Base-by-base conservation (phyloP, 2,888 invertebrate genomes). In the Nemapogon koenigi region DNA sequence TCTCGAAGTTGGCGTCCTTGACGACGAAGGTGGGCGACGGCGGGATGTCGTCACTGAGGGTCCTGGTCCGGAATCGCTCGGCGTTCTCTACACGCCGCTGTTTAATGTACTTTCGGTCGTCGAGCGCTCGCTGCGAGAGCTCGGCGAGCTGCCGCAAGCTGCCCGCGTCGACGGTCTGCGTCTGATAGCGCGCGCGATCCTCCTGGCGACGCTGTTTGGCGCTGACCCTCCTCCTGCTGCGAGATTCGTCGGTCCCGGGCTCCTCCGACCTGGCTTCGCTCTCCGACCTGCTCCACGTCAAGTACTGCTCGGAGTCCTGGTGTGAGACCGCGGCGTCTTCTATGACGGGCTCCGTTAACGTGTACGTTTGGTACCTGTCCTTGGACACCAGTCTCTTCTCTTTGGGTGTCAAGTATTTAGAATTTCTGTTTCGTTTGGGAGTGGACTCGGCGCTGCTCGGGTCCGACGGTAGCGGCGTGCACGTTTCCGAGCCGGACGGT, bases 361-460 rank as follows among this genome's bases (percentile, higher is more conserved):
- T 91, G 55, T 92, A 93, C 0, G 92, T 93, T 57, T 87, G 89
- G 57, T 87, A 91, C 42, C 93, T 83, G 50, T 93, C 91, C 55
- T 90, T 89, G 2, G 87, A 84, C 25, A 87, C 62, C 47, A 84
- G 85, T 27, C 92, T 73, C 52, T 87, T 87, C 55, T 91, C 90
- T 60, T 90, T 91, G 0, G 91, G 90, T 0, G 90, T 91, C 41
- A 90, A 54, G 36, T 70, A 76, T 29, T 69, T 62, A 1, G 66
- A 55, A 48, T 70, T 70, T 38, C 71, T 62, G 17, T 78, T 79
- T 50, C 83, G 86, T 47, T 86, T 88, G 0, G 90, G 90, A 0
- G 90, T 89, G 0, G 89, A 87, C 50, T 91, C 91, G 0, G 86
- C 84, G 35, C 90, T 90, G 53, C 87, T 88, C 1, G 84, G 70